Conservation (phyloP, 1,140 invertebrate species). For the Solen grandis region DNA sequence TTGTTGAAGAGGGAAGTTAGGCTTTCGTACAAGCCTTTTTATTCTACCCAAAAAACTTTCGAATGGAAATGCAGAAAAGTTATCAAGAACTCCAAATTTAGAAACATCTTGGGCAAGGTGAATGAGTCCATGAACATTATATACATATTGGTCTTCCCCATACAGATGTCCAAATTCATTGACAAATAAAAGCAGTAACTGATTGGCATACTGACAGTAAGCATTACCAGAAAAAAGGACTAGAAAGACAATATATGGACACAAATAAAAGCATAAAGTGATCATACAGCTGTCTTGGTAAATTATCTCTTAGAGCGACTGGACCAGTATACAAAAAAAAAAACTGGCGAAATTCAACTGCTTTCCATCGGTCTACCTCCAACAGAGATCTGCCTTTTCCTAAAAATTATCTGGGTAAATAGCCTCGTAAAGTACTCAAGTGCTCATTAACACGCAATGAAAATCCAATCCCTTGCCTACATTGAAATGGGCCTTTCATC, state of each 20-base stretch:
- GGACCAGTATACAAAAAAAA: conserved; percentile 56
- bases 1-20: conserved; percentile 50
- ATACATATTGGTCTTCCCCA: conserved; percentile 41
- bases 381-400: background rate
- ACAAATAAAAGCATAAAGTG: conserved; percentile 51
- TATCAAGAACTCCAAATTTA: conserved; percentile 48
- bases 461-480: background rate
- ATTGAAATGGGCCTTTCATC: conserved; percentile 60
- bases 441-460: background rate
- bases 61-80: conserved; percentile 49
- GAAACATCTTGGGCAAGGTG: conserved; percentile 40
- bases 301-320: conserved; percentile 14
- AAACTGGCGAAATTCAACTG: background rate
- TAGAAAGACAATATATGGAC: conserved; percentile 47
- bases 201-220: conserved; percentile 48
- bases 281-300: conserved; percentile 13
- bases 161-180: conserved; percentile 32
- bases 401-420: background rate
- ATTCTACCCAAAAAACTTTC: conserved; percentile 53
- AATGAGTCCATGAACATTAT: conserved; percentile 53
- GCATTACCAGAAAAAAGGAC: conserved; percentile 6
- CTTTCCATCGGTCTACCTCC: background rate
- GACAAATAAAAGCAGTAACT: conserved; percentile 45
- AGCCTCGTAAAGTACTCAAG: background rate
- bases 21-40: conserved; percentile 46